Percentiles rank a stretch among this genome's conserved stretches.
These are phyloP conservation scores for Monochamus saltuarius DNA, from an alignment of 1,140 invertebrate genomes.

Conservation along the genomic window DNA sequence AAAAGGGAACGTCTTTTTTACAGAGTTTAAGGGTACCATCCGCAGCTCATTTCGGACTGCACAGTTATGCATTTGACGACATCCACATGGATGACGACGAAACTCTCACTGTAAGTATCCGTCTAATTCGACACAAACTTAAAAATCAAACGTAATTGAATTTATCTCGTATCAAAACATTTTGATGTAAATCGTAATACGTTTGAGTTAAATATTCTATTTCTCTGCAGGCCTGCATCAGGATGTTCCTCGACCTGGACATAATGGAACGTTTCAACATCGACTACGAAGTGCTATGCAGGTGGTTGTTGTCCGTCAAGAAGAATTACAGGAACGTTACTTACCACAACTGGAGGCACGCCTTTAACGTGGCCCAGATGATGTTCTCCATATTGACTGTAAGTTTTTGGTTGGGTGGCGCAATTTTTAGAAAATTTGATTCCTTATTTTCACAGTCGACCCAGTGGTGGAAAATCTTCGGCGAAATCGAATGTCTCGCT, in stretches of 20 bases:
- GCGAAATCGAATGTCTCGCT: slow-evolving; percentile 89
- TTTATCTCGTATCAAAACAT: slow-evolving; percentile 1
- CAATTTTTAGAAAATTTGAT: slow-evolving; percentile 5
- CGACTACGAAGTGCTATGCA: slow-evolving; percentile 83
- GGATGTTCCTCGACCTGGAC: slow-evolving; percentile 91
- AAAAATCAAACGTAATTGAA: neutral
- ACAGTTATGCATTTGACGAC: slow-evolving; percentile 87
- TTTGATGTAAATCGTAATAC: neutral
- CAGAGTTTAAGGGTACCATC: slow-evolving; percentile 71
- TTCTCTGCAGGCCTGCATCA: slow-evolving; percentile 69
- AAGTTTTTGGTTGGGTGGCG: slow-evolving; percentile 43
- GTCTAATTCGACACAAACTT: slow-evolving; percentile 1
- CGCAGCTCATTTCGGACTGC: slow-evolving; percentile 75
- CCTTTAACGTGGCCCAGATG: slow-evolving; percentile 94
- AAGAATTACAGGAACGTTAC: slow-evolving; percentile 96
- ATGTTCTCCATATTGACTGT: slow-evolving; percentile 93
- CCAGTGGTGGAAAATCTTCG: slow-evolving; percentile 89
- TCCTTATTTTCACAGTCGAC: slow-evolving; percentile 65
- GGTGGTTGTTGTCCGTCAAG: slow-evolving; percentile 92
- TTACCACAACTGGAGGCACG: slow-evolving; percentile 97
- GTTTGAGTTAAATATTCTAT: too few species aligned
- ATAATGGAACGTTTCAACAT: slow-evolving; percentile 89
- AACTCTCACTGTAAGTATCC: slow-evolving; percentile 66
- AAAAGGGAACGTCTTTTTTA: slow-evolving; percentile 18
- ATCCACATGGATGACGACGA: slow-evolving; percentile 82